These are phyloP conservation scores for Meganola albula DNA, from an alignment of 2,888 invertebrate species.

Conservation along the genomic window DNA sequence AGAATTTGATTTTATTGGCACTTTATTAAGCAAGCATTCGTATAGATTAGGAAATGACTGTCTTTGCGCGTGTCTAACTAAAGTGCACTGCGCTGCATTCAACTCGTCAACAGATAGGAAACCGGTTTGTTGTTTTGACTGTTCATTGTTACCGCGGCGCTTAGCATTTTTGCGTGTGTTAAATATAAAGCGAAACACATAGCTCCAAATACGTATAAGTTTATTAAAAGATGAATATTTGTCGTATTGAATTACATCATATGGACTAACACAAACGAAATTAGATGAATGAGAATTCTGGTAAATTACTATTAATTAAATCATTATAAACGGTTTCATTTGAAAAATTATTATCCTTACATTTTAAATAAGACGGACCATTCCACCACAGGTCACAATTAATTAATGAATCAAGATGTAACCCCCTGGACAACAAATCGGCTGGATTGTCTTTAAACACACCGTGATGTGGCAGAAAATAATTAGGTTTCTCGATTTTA, in stretches of 20 bases:
- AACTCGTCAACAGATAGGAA: slow-evolving; percentile 1
- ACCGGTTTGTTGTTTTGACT: background rate
- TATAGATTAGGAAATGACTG: slow-evolving; percentile 1
- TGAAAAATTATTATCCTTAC: background rate
- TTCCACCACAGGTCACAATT: slow-evolving; percentile 1
- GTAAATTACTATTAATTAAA: background rate
- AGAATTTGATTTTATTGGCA: background rate
- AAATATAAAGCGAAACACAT: background rate
- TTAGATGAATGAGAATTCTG: background rate
- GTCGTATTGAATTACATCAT: background rate
- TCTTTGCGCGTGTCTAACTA: slow-evolving; percentile 1
- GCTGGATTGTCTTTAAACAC: slow-evolving; percentile 6
- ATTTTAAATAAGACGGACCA: background rate
- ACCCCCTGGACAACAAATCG: slow-evolving; percentile 1
- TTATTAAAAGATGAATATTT: background rate
- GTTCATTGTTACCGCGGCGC: background rate
- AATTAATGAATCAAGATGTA: slow-evolving; percentile 2
- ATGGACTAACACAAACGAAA: background rate
- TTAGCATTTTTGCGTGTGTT: background rate
- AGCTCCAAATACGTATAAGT: background rate
- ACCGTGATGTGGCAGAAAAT: slow-evolving; percentile 1
- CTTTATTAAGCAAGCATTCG: background rate
- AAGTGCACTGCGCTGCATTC: slow-evolving; percentile 1
- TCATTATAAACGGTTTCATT: background rate
- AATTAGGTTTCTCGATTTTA: background rate